Conservation (phyloP, 2,888 invertebrate species). For the Sinopyrophorus schimmeli region DNA sequence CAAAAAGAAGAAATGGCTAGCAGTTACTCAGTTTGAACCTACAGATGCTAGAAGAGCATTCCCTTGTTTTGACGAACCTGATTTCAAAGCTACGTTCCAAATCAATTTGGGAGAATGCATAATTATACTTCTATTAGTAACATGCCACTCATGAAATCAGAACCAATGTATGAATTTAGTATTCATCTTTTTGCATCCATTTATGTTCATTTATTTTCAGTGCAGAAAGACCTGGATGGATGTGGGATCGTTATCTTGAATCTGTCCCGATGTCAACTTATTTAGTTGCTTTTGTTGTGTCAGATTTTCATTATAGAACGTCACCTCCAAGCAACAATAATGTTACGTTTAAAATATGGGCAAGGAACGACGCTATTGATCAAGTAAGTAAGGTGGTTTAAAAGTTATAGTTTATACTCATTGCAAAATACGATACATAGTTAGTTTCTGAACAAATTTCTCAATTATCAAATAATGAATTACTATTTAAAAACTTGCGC, state of each 20-base stretch:
- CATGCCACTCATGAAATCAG: constrained; percentile 66
- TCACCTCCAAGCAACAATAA: constrained; percentile 54
- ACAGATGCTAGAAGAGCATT: constrained; percentile 80
- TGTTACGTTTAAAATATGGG: constrained; percentile 72
- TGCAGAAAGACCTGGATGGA: constrained; percentile 61
- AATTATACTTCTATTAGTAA: constrained; percentile 71
- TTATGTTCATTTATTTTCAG: constrained; percentile 53
- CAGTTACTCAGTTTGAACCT: constrained; percentile 81
- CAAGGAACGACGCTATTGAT: constrained; percentile 70
- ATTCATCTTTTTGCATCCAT: neutral
- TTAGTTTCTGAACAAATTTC: no score
- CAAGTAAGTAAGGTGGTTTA: constrained; percentile 69
- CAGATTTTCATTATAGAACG: constrained; percentile 68
- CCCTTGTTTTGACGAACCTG: constrained; percentile 92
- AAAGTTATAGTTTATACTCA: no score
- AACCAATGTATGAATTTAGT: constrained; percentile 57
- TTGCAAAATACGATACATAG: no score
- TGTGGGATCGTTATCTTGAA: constrained; percentile 72
- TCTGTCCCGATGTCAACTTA: constrained; percentile 93
- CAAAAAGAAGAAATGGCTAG: constrained; percentile 63
- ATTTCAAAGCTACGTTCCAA: constrained; percentile 80
- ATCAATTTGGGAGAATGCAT: constrained; percentile 68
- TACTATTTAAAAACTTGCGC: no score
- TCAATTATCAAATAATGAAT: no score
- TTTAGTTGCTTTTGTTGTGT: constrained; percentile 80